These are phyloP conservation scores for Atractosteus spatula DNA, from an alignment of 2,113 vertebrate species.

Conservation along the genomic window DNA sequence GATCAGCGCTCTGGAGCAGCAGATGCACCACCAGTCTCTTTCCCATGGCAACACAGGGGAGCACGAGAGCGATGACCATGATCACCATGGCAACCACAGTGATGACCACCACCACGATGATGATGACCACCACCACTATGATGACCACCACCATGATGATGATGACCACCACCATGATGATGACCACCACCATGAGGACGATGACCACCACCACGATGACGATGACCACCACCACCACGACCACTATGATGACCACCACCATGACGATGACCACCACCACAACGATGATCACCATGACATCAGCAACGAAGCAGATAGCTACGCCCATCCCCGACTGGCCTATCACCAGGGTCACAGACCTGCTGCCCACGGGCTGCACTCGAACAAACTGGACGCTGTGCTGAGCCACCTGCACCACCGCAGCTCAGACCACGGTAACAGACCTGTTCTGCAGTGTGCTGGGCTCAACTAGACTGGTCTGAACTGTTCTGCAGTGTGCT, in stretches of 20 bases:
- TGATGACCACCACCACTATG: constrained; percentile 13
- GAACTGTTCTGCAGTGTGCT: not conserved
- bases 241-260: not conserved
- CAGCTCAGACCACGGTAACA: constrained; percentile 47
- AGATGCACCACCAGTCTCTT: constrained; percentile 52
- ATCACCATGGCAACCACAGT: not conserved
- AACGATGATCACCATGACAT: constrained; percentile 32
- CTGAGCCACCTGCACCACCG: constrained; percentile 62
- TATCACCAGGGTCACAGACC: constrained; percentile 38
- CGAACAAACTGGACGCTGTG: constrained; percentile 59
- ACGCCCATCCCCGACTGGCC: constrained; percentile 35
- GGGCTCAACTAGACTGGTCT: not conserved
- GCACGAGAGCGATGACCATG: not conserved
- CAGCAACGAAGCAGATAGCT: constrained; percentile 40
- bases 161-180: constrained; percentile 14
- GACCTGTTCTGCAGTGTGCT: too few species aligned
- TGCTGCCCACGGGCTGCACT: constrained; percentile 32
- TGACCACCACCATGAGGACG: constrained; percentile 9
- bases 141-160: constrained; percentile 19
- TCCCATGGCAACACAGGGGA: constrained; percentile 22
- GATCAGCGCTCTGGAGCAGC: constrained; percentile 69
- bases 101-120: constrained; percentile 19
- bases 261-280: constrained; percentile 5
- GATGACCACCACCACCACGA: constrained; percentile 15
- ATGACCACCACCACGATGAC: constrained; percentile 12